Evolutionary conservation across 2,888 invertebrate species (phyloP), one percentile per base, ranked within the genome.

Genomic region (Diplolepis rosae): DNA sequence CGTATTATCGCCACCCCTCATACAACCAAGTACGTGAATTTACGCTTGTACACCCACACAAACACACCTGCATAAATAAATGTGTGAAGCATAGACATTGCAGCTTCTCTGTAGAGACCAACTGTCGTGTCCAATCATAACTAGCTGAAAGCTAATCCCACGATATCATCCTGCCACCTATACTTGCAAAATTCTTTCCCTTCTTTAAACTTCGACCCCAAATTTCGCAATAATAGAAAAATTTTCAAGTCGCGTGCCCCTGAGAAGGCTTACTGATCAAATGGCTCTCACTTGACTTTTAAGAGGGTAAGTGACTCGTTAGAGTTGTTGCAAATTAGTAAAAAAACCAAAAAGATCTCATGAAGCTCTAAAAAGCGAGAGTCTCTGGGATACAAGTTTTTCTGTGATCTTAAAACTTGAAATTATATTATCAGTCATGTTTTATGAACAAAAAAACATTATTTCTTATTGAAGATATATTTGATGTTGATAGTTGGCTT

Each of bases 41-140:
- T 54, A 13, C 15, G 56, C 22, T 5, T 24, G 13, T 54, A 15
- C 18, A 18, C 9, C 45, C 65, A 54, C 71, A 77, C 72, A 54
- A 68, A 77, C 75, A 69, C 68, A 72, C 68, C 71, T 69, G 69
- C 68, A 65, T 70, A 52, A 72, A 56, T 70, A 73, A 72, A 48
- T 45, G 65, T 71, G 61, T 61, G 39, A 61, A 61, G 61, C 39
- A 32, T 61, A 39, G 35, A n/a, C n/a, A n/a, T 6, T 2, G 30
- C 51, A 48, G 30, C 30, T 35, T 52, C 27, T 13, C 39, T 54
- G 78, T 66, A 35, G 70, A 74, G 82, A 80, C 87, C 88, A 88
- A 88, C 88, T 88, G 88, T 88, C 88, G 84, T 81, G 79, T 87
- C 85, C 85, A 86, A 88, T 88, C 88, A 86, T 88, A 84, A 87